These are phyloP conservation scores for Stegastes partitus DNA, from an alignment of 2,113 vertebrate genomes.

Conservation along the genomic window DNA sequence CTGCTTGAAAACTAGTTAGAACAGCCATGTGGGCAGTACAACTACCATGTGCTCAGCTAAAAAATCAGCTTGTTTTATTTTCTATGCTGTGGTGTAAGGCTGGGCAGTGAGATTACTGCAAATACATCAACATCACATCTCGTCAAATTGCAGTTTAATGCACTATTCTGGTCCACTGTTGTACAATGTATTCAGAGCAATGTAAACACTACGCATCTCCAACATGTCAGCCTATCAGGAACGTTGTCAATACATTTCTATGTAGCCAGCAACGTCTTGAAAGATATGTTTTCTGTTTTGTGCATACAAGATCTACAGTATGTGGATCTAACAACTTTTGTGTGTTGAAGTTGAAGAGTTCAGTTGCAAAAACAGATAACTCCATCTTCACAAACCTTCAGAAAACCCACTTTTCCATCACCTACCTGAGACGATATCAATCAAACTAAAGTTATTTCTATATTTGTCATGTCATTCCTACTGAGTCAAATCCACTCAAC, in stretches of 20 bases:
- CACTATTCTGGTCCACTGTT: background rate
- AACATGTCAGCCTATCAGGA: background rate
- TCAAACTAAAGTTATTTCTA: no score
- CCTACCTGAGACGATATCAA: no score
- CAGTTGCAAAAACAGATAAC: no score
- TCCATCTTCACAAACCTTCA: no score
- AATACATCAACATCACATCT: background rate
- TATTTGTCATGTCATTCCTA: no score
- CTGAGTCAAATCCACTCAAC: no score
- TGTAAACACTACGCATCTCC: background rate
- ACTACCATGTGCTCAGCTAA: background rate
- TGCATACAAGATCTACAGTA: no score
- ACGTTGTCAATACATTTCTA: background rate
- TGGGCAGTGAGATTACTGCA: background rate
- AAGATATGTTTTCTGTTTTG: background rate
- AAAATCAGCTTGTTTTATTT: background rate
- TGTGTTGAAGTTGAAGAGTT: no score
- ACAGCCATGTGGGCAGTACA: background rate
- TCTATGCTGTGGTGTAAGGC: background rate
- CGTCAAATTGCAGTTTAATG: background rate
- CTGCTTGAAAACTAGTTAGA: conserved; percentile 48
- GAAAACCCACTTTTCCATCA: no score
- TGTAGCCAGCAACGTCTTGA: background rate
- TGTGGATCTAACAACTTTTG: no score
- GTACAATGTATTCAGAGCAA: background rate